Evolutionary conservation across 64 coral and sea anemone genomes (phyloP).

Genomic region (Dendrophyllia cribrosa): DNA sequence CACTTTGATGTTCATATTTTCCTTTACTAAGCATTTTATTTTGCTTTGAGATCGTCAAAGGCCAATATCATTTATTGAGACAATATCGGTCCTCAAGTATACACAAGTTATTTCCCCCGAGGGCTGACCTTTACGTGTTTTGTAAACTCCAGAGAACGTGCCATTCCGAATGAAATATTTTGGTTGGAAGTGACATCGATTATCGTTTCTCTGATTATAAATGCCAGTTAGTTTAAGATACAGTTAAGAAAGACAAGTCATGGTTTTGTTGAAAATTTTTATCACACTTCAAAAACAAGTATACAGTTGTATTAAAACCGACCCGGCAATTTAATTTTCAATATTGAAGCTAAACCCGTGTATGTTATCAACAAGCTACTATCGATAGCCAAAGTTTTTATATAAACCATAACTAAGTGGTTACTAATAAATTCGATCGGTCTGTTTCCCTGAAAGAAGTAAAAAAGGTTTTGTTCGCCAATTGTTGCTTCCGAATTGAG

Average conservation of each 20-base stretch:
- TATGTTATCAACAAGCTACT: conserved; percentile 5
- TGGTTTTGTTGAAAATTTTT: neutral
- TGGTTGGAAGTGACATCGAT: neutral
- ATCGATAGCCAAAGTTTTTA: conserved; percentile 13
- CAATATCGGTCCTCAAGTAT: neutral
- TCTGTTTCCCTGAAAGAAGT: neutral
- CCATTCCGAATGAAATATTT: neutral
- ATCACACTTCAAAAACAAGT: no score
- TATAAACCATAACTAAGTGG: neutral
- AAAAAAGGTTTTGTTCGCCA: no score
- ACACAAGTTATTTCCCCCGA: conserved; percentile 16
- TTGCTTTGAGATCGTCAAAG: neutral
- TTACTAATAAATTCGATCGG: conserved; percentile 14
- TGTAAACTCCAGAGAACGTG: neutral
- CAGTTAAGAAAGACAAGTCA: neutral
- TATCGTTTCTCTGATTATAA: neutral
- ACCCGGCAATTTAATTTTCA: neutral
- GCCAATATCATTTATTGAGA: neutral
- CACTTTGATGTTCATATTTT: neutral
- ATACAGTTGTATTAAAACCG: neutral
- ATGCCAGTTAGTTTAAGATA: neutral
- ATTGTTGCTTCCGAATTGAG: no score
- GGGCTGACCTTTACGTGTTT: neutral
- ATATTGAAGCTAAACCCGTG: neutral
- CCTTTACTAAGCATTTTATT: neutral